Base-by-base conservation (phyloP, 2,797 vertebrate genomes). In the Gymnocypris eckloni region DNA sequence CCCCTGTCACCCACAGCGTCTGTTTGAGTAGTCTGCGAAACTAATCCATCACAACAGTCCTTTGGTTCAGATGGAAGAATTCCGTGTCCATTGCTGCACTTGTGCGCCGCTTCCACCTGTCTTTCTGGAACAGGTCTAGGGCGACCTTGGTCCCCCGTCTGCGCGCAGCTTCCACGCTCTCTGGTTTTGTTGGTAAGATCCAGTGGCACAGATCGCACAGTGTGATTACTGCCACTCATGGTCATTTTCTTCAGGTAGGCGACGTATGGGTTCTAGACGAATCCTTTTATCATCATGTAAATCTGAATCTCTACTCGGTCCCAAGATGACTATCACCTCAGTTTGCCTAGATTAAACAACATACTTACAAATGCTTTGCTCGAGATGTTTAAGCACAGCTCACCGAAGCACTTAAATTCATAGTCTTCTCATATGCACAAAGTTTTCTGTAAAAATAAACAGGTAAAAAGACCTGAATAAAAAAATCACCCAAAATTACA, bases 171-270 rank as follows among this genome's bases (percentile, higher is more conserved):
- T 56, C 43, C 54, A 81, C 91, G 93, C 83, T 91, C 90, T 82
- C 93, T 90, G 81, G 56, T 71, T 2, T 88, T 92, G 86, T 89
- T 95, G 90, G 93, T 92, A 86, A 96, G 90, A 91, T 96, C 95
- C 93, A 96, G 93, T 87, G 95, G 95, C 73, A 89, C 92, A 2
- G 87, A 82, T 50, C 89, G 43, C 80, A 93, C 89, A 59, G 85
- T 91, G 89, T 92, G 89, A 87, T 92, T 90, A 83, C 90, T 75
- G 78, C 59, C 89, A 90, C 94, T 93, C 94, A 95, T 95, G 84
- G 94, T 95, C 93, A 94, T 94, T 87, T 88, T 92, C 89, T 45
- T 79, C 48, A 64, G 73, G 39, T 52, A 33, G 48, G 61, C 79
- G 64, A 69, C 79, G 20, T 83, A 45, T 22, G 25, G 25, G 48